Percentiles rank a stretch among this genome's conserved stretches.
These are phyloP conservation scores for Pteronotus mesoamericanus DNA, from an alignment of 2,797 vertebrate genomes.

Conservation along the genomic window DNA sequence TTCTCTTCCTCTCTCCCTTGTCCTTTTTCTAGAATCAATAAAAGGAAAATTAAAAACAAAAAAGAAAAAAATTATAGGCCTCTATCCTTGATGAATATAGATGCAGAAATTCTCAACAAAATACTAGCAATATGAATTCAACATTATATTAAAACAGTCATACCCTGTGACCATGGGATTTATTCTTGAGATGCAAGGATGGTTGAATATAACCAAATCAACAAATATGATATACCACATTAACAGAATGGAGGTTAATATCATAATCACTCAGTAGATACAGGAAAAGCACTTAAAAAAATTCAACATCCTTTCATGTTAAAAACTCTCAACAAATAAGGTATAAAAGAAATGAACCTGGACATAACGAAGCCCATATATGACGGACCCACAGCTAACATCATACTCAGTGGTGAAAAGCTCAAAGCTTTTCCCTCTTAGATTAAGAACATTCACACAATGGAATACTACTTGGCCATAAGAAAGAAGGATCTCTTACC, in stretches of 20 bases:
- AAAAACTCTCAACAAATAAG: not conserved
- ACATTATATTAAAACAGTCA: not conserved
- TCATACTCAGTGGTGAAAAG: not conserved
- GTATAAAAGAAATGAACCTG: not conserved
- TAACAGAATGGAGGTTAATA: not conserved
- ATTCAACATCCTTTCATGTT: not conserved
- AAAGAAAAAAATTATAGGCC: not conserved
- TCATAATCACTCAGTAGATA: not conserved
- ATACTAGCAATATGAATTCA: not conserved
- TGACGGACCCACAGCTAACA: not conserved
- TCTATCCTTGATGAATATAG: not conserved
- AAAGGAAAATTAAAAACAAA: too few relatives aligned
- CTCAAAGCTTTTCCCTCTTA: not conserved
- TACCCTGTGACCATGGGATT: not conserved
- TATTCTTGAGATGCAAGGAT: not conserved
- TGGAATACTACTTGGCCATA: too few relatives aligned
- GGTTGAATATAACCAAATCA: not conserved
- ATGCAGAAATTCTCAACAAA: not conserved
- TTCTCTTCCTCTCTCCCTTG: too few relatives aligned
- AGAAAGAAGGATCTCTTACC: too few relatives aligned
- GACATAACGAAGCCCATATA: not conserved
- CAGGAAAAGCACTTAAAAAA: not conserved
- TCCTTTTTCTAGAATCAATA: too few relatives aligned
- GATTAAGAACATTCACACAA: not conserved
- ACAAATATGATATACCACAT: not conserved